Evolutionary conservation across 2,113 vertebrate genomes (phyloP).

Genomic region (Nanorana parkeri): DNA sequence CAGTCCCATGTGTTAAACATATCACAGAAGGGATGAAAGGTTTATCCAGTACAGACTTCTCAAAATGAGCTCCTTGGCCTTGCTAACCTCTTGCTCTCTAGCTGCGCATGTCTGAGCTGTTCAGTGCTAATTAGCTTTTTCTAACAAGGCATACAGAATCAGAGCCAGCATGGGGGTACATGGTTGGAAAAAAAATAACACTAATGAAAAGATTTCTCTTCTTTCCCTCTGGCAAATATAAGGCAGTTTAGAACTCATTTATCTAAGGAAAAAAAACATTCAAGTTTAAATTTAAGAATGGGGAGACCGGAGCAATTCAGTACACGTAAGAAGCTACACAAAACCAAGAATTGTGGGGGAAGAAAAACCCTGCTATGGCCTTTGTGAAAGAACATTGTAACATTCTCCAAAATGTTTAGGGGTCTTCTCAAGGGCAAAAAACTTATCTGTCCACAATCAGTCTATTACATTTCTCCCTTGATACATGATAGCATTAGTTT

Average conservation of each 20-base stretch:
- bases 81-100: slow-evolving; percentile 40
- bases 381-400: neutral
- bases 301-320: slow-evolving; percentile 6
- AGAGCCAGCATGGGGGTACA: slow-evolving; percentile 44
- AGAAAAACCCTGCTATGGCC: neutral
- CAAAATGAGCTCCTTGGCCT: slow-evolving; percentile 47
- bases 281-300: slow-evolving; percentile 14
- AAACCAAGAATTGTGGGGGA: slow-evolving; percentile 17
- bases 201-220: slow-evolving; percentile 46
- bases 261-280: slow-evolving; percentile 1
- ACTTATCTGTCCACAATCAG: neutral
- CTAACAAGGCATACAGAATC: slow-evolving; percentile 17
- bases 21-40: slow-evolving; percentile 35
- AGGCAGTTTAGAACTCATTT: slow-evolving; percentile 35
- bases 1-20: slow-evolving; percentile 41
- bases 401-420: neutral
- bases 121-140: slow-evolving; percentile 45
- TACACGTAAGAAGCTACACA: neutral
- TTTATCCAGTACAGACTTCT: slow-evolving; percentile 36
- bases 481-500: neutral
- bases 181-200: slow-evolving; percentile 30
- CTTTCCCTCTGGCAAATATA: slow-evolving; percentile 44
- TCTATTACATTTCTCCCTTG: neutral
- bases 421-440: neutral
- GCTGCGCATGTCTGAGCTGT: slow-evolving; percentile 33